Evolutionary conservation across 2,797 vertebrate species (phyloP), one percentile per base, ranked within the genome.

Genomic region (Cuniculus paca): DNA sequence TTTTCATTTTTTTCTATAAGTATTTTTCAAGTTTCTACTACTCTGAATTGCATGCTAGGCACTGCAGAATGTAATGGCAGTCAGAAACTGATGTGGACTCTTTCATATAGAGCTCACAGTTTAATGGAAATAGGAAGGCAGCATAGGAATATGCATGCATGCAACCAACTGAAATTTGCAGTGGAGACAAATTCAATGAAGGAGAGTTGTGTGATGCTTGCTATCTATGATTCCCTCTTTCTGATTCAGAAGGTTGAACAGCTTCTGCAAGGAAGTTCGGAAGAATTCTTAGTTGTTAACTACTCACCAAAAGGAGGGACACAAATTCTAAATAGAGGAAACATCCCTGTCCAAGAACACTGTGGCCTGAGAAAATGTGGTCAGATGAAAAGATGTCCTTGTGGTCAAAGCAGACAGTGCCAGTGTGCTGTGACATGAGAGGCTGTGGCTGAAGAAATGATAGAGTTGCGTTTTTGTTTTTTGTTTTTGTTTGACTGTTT

Each of bases 1-100:
- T 79, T 93, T 72, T 68, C 39, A 65, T 34, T 84, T 50, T 77
- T 88, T 92, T 79, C 77, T 81, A 45, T 52, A 82, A 48, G 74
- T 58, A 72, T 36, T 74, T 72, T 50, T 54, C 70, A 84, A 22
- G 14, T 60, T 68, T 82, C n/a, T 75, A 17, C 3, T 34, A 63
- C 22, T 80, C n/a, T 20, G 85, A 83, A 45, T 45, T 24, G 50
- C 22, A 50, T 45, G 68, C 54, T 61, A 50, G 61, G 9, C 74
- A 31, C 8, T 14, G 10, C 10, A 16, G 6, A 14, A 24, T 52
- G 31, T 20, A 19, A 39, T 0, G 45, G 7, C 45, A 28, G 70
- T 13, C 7, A 74, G 52, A 80, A 94, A 78, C 1, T 6, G 16
- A 8, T 14, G 24, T 83, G 50, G 24, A 61, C 4, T 48, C 17